Conservation (phyloP, 2,797 vertebrate species). For the Gobio occitaniae region DNA sequence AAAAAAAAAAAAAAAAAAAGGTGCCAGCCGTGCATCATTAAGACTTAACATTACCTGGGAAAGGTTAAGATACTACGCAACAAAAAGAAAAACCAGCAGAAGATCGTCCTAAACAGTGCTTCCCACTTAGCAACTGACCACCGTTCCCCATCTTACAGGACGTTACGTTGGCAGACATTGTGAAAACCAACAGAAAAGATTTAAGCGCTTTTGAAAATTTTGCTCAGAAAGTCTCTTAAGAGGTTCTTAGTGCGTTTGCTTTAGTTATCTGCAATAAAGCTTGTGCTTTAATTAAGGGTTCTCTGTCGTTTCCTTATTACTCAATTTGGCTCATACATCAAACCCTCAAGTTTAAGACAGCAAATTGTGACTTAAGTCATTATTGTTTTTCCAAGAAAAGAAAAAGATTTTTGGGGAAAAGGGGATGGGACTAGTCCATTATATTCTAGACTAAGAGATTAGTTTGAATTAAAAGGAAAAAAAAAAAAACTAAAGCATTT, state of each 20-base stretch:
- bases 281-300: conserved; percentile 83
- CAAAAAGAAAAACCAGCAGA: conserved; percentile 16
- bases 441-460: conserved; percentile 72
- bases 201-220: conserved; percentile 30
- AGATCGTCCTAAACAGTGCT: conserved; percentile 1
- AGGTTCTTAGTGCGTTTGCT: conserved; percentile 53
- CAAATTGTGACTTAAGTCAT: conserved; percentile 63
- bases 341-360: conserved; percentile 68
- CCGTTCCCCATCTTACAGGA: conserved; percentile 11
- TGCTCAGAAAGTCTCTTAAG: conserved; percentile 35
- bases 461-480: conserved; percentile 66
- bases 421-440: conserved; percentile 28
- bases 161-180: conserved; percentile 35
- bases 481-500: conserved; percentile 72
- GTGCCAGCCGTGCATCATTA: conserved; percentile 58
- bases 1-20: conserved; percentile 60
- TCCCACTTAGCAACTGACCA: conserved; percentile 17
- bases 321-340: conserved; percentile 69
- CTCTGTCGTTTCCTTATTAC: conserved; percentile 65
- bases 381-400: conserved; percentile 61
- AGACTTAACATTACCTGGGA: conserved; percentile 28
- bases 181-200: conserved; percentile 17
- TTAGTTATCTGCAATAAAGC: conserved; percentile 76
- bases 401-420: conserved; percentile 30
- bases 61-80: conserved; percentile 30